Evolutionary conservation across 2,888 invertebrate genomes (phyloP).

Genomic region (Phaedon cochleariae): DNA sequence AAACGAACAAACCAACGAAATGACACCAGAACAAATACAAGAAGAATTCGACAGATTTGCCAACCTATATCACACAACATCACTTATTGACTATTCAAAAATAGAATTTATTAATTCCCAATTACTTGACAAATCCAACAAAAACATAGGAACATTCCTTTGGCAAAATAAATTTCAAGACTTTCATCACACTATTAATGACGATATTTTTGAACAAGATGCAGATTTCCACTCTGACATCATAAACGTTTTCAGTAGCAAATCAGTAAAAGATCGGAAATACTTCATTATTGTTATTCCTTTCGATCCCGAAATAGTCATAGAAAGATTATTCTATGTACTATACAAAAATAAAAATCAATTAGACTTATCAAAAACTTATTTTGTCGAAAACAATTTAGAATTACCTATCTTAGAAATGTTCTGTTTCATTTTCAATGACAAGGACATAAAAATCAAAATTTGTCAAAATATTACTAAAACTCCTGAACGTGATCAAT

Average conservation of each 20-base stretch:
- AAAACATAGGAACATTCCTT: not conserved
- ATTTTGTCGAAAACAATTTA: conserved; percentile 25
- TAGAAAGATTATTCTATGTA: not conserved
- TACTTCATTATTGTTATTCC: conserved; percentile 19
- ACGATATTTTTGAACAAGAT: not conserved
- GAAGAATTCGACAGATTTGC: not conserved
- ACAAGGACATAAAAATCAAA: conserved; percentile 11
- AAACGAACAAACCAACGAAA: too few relatives aligned
- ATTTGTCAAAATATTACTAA: conserved; percentile 8
- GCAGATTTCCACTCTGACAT: not conserved
- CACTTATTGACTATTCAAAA: not conserved
- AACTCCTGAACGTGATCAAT: not conserved
- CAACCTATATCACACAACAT: not conserved
- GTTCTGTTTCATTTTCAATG: conserved; percentile 4
- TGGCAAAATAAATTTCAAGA: not conserved
- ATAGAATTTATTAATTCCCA: not conserved
- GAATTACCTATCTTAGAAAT: conserved; percentile 24
- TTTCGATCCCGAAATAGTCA: conserved; percentile 5
- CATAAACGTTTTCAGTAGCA: conserved; percentile 6
- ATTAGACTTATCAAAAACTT: conserved; percentile 9
- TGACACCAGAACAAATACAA: too few relatives aligned
- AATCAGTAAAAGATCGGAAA: conserved; percentile 18
- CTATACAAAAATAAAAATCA: not conserved
- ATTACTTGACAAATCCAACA: not conserved
- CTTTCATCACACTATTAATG: not conserved